Evolutionary conservation across 37 sponge, comb jelly and placozoan species (phyloP).

Genomic region (Chondrilla cf. caribensis): DNA sequence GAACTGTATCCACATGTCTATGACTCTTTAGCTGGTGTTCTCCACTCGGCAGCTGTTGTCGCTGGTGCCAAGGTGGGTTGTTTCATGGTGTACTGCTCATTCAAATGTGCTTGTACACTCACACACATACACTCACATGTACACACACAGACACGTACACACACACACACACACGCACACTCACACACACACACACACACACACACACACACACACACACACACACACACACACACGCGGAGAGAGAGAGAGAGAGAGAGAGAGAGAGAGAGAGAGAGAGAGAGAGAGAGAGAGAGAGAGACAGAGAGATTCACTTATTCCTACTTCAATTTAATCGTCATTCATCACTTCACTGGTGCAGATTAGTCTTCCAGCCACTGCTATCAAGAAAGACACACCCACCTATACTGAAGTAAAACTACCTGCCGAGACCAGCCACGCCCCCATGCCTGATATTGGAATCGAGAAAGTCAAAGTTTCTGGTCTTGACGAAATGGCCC

Average conservation of each 20-base stretch:
- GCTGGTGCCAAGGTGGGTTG: constrained; percentile 58
- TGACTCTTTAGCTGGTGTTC: constrained; percentile 70
- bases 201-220: not conserved
- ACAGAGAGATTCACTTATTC: not conserved
- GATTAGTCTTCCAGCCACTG: not conserved
- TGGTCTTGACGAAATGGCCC: constrained; percentile 68
- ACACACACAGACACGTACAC: too few relatives aligned
- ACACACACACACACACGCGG: not conserved
- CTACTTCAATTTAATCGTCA: too few relatives aligned
- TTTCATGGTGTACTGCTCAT: not conserved
- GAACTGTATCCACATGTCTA: constrained; percentile 81
- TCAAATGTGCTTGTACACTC: too few relatives aligned
- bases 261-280: too few relatives aligned
- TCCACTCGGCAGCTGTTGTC: constrained; percentile 59
- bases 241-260: too few relatives aligned
- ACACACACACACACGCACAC: not conserved
- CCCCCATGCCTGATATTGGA: constrained; percentile 56
- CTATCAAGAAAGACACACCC: constrained; percentile 27
- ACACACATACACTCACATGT: too few relatives aligned
- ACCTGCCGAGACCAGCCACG: constrained; percentile 52
- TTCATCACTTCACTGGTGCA: too few relatives aligned
- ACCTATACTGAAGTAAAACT: constrained; percentile 63
- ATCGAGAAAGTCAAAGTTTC: constrained; percentile 47
- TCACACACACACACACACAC: not conserved
- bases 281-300: too few relatives aligned